Evolutionary conservation across 2,888 invertebrate genomes (phyloP), one percentile per base, ranked within the genome.

Genomic region (Caenorhabditis drosophilae): DNA sequence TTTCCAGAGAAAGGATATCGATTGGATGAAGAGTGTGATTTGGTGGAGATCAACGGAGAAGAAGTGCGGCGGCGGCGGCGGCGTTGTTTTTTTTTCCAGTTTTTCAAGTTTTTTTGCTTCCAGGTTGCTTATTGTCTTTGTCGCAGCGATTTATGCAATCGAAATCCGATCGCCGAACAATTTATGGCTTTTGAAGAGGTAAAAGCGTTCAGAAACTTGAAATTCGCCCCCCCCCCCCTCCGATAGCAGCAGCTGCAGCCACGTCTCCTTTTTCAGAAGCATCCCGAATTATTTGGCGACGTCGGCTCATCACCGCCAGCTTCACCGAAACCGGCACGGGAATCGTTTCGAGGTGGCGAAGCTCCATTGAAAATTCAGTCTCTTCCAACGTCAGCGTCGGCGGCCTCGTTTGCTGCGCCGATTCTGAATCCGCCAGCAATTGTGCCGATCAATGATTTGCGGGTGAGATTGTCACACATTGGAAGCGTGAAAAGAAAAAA

Each of bases 41-140:
- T 79, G 41, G 57, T 77, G 4, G 75, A 78, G 22, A 60, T 78
- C 2, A 44, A 73, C 9, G 74, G 71, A n/a, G 50, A 67, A 22
- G 77, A 77, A 44, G 67, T n/a, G n/a, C n/a, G n/a, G n/a, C 70
- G 12, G 23, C 22, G 16, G 12, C 22, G 15, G n/a, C n/a, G 6
- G 20, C 6, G 6, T 7, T 40, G 40, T 7, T 40, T 11, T 7
- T 16, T 6, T 11, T 40, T 11, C 6, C 11, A 40, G 40, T 16
- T n/a, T n/a, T 15, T 15, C 31, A 15, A 4, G 36, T 23, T 44
- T 12, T 52, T 22, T 44, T 61, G 62, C 59, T n/a, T n/a, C n/a
- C n/a, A n/a, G n/a, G n/a, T 73, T 26, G 80, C 79, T 12, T 80
- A 78, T 50, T 80, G 80, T 54, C 62, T 78, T 4, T 78, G 78